phyloP scores from a whole-genome alignment of 1,140 invertebrate species.

The Bicyclus anynana region DNA sequence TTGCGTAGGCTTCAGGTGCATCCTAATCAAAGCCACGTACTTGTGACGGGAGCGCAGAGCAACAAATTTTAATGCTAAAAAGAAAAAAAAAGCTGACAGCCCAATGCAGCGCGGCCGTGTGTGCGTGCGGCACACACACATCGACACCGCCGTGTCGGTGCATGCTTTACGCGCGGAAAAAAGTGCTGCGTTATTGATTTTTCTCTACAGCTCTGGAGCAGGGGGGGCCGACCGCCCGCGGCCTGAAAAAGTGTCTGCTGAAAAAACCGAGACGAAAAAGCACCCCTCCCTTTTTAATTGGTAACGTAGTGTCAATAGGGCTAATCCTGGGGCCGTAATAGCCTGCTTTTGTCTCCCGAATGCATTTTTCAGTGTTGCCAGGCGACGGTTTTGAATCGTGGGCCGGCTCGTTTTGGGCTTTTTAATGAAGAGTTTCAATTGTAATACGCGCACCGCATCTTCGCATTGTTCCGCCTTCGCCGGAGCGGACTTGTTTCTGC shows the following conservation, averaged over 20 bases:
- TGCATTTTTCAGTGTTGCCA: constrained; percentile 71
- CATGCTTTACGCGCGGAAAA: constrained; percentile 76
- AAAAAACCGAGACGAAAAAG: constrained; percentile 76
- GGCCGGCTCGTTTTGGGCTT: constrained; percentile 38
- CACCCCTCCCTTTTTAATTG: constrained; percentile 75
- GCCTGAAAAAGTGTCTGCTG: constrained; percentile 74
- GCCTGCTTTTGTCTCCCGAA: constrained; percentile 69
- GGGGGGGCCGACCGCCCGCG: constrained; percentile 53
- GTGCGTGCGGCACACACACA: constrained; percentile 49
- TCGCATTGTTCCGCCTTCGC: constrained; percentile 24
- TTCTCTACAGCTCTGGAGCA: constrained; percentile 57
- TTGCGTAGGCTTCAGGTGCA: constrained; percentile 55
- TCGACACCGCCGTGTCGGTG: constrained; percentile 53
- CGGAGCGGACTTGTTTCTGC: neutral
- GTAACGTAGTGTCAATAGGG: constrained; percentile 76
- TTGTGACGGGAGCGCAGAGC: constrained; percentile 34
- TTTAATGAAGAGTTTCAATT: constrained; percentile 38
- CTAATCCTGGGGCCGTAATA: constrained; percentile 71
- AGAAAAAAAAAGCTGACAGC: constrained; percentile 61
- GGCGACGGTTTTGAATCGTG: constrained; percentile 45
- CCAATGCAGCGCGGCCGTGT: constrained; percentile 47
- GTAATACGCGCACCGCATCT: constrained; percentile 17
- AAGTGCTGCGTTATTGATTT: constrained; percentile 76
- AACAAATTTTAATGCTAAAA: constrained; percentile 61
- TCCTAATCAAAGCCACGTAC: constrained; percentile 47